phyloP scores from a whole-genome alignment of 2,113 vertebrate species.

The Ochotona princeps region DNA sequence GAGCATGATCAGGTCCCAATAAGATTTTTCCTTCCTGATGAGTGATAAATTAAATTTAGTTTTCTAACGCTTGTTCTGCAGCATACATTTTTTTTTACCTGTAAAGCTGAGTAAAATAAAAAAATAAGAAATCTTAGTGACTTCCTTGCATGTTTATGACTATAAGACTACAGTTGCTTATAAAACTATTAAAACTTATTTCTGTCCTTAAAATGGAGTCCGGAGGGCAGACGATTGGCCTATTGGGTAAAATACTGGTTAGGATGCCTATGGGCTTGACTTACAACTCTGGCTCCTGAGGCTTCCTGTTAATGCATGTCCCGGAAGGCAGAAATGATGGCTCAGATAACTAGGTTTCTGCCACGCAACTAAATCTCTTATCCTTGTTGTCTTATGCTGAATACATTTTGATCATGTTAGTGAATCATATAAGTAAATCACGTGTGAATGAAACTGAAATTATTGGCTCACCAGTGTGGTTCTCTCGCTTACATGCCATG shows the following conservation, averaged over 20 bases:
- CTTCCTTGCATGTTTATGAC: background rate
- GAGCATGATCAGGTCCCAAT: background rate
- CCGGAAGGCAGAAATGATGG: too few species aligned
- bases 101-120: background rate
- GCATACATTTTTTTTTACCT: background rate
- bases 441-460: too few species aligned
- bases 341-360: too few species aligned
- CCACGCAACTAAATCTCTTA: too few species aligned
- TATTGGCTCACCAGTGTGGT: too few species aligned
- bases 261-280: too few species aligned
- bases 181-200: background rate
- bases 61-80: background rate
- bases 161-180: background rate
- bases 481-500: too few species aligned
- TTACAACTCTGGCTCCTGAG: too few species aligned
- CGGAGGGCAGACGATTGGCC: too few species aligned
- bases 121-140: background rate
- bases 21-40: background rate
- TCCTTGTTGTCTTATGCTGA: too few species aligned
- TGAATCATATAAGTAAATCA: background rate
- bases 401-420: background rate
- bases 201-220: constrained; percentile 1
- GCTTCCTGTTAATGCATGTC: too few species aligned
- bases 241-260: too few species aligned
- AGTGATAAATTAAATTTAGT: background rate